Base-by-base conservation (phyloP, 2,113 vertebrate genomes). In the Poecilia latipinna region DNA sequence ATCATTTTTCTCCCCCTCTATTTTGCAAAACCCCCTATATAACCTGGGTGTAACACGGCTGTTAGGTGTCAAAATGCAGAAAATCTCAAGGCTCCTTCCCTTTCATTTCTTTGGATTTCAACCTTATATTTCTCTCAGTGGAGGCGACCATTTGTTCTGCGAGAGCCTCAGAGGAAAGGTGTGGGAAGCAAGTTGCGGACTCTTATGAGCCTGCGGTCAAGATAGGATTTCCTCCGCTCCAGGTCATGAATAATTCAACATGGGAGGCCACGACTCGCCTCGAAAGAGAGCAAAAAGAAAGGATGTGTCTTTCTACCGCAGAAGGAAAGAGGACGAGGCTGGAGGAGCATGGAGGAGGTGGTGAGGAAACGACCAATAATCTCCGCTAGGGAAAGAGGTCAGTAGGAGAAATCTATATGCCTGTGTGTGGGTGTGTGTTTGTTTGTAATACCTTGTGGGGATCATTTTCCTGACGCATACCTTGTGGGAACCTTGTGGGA, bases 371-470 rank as follows among this genome's bases (percentile, higher is more conserved):
- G 92, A 32, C 94, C 95, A 5, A 83, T 92, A 39, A 95, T 95
- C 69, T 93, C 95, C 63, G 94, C 89, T 5, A 79, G 88, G 75
- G 93, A 93, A 85, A 89, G 89, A 92, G 95, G 95, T 95, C 69
- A 90, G 94, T 92, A 17, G 26, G 61, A 74, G 51, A 64, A 42
- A 67, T 68, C 22, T 70, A 17, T 54, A 3, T 57, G 31, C 6
- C 51, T 57, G 22, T 11, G 42, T 35, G 35, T 10, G 35, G 3
- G 35, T 37, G 35, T 37, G 35, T 2, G 35, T 35, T 8, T 10
- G 35, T 35, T 35, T 35, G 35, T 35, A 35, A 35, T 35, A 10
- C 8, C 35, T 35, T 35, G 35, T 35, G 35, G 35, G 35, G n/a
- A n/a, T n/a, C n/a, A n/a, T n/a, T n/a, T n/a, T n/a, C n/a, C n/a